These are phyloP conservation scores for Phoxinus dragarum DNA, from an alignment of 2,797 vertebrate genomes.

Conservation along the genomic window DNA sequence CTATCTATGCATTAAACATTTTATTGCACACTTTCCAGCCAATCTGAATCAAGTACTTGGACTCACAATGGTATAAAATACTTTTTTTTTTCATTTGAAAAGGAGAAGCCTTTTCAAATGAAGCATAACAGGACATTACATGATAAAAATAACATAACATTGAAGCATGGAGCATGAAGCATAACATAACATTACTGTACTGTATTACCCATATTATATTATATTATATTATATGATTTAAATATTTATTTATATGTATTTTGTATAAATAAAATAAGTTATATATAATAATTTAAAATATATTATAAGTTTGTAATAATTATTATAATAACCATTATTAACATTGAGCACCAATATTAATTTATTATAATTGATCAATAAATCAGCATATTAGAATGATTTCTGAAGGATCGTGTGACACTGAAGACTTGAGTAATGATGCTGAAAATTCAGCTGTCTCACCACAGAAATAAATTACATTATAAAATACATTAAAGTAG, in stretches of 20 bases:
- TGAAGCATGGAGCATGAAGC: too few relatives aligned
- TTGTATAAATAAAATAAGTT: not conserved
- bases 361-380: not conserved
- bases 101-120: not conserved
- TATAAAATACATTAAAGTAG: too few relatives aligned
- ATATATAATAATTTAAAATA: not conserved
- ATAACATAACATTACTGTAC: not conserved
- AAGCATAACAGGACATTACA: not conserved
- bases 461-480: not conserved
- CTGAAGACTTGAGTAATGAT: not conserved
- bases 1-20: too few relatives aligned
- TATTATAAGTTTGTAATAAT: not conserved
- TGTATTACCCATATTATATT: not conserved
- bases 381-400: not conserved
- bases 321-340: not conserved
- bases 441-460: not conserved
- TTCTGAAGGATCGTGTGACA: not conserved
- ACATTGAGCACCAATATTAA: not conserved
- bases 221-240: not conserved
- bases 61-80: too few relatives aligned
- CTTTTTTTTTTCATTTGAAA: not conserved
- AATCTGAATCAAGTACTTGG: too few relatives aligned
- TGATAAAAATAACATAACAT: too few relatives aligned
- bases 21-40: too few relatives aligned
- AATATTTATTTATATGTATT: not conserved